Base-by-base conservation (phyloP, 2,113 vertebrate species). In the Varanus komodoensis region DNA sequence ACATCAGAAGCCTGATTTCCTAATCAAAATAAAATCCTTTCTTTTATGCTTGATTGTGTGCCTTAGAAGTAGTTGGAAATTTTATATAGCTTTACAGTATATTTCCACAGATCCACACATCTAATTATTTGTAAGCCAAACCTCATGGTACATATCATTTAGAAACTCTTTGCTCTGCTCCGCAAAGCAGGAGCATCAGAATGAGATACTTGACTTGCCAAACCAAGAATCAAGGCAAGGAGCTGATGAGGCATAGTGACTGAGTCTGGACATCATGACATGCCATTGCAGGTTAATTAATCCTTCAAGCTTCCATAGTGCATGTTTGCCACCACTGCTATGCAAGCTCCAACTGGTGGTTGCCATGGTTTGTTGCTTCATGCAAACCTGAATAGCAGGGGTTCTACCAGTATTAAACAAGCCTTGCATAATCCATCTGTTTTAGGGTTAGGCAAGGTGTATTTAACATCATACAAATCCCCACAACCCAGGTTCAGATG, bases 1-100 rank as follows among this genome's bases (percentile, higher is more conserved):
- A 50, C 90, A 32, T 89, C 84, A 68, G 88, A 93, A 91, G 83
- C 88, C 50, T 89, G 68, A 71, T 88, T 92, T 61, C 79, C 34
- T 92, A 91, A 88, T 92, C 73, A 57, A 88, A 84, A 57, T 0
- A 0, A 50, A 93, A 71, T 57, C 3, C 0, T 21, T 29, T 87
- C 4, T 86, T 15, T 86, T 68, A 87, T 93, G 48, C 48, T 1
- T 88, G 67, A 91, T 8, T 80, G 80, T 12, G 27, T 89, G 67
- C 7, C 3, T 3, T 68, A 75, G 8, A 88, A 92, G 27, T 15
- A 79, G 3, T 32, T 95, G 68, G 19, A 67, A 80, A 89, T 84
- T 29, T 90, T 87, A 86, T 82, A 85, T 64, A 86, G 0, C 74
- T 34, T 74, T 88, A 82, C 34, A 1, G 52, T 38, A 5, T 6